phyloP scores from a whole-genome alignment of 64 coral and sea anemone species.

The Catalaphyllia jardinei region DNA sequence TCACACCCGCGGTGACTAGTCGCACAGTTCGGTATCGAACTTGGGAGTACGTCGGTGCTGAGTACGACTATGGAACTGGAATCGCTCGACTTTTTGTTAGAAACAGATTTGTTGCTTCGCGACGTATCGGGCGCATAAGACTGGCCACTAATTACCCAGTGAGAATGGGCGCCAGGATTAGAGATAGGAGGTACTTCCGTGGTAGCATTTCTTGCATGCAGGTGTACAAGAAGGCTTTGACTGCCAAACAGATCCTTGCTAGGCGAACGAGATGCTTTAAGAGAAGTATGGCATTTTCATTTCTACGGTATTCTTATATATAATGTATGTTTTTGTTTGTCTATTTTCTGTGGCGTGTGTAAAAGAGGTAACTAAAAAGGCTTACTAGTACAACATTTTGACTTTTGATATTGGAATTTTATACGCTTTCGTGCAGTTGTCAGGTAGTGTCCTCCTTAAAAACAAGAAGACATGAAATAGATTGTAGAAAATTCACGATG shows the following conservation, averaged over 20 bases:
- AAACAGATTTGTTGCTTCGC: constrained; percentile 40
- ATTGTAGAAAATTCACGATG: not conserved
- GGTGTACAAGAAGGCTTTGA: constrained; percentile 50
- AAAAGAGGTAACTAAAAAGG: no score
- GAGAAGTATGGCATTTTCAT: constrained; percentile 9
- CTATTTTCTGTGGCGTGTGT: not conserved
- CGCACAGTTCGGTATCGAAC: constrained; percentile 36
- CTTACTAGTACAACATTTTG: no score
- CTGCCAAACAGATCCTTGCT: constrained; percentile 39
- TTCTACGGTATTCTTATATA: not conserved
- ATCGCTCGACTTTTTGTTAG: constrained; percentile 65
- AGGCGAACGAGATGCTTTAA: constrained; percentile 52
- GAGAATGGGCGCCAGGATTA: constrained; percentile 60
- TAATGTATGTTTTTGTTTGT: not conserved
- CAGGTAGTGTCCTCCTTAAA: not conserved
- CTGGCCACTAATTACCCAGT: constrained; percentile 73
- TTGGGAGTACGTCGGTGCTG: constrained; percentile 62
- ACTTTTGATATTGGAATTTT: no score
- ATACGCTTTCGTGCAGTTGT: no score
- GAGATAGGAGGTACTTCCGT: constrained; percentile 61
- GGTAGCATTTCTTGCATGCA: constrained; percentile 70
- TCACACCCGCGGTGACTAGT: constrained; percentile 4
- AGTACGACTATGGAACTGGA: constrained; percentile 61
- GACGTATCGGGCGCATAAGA: constrained; percentile 43
- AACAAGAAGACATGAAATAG: not conserved